These are phyloP conservation scores for Nasua narica DNA, from an alignment of 2,797 vertebrate genomes.

Conservation along the genomic window DNA sequence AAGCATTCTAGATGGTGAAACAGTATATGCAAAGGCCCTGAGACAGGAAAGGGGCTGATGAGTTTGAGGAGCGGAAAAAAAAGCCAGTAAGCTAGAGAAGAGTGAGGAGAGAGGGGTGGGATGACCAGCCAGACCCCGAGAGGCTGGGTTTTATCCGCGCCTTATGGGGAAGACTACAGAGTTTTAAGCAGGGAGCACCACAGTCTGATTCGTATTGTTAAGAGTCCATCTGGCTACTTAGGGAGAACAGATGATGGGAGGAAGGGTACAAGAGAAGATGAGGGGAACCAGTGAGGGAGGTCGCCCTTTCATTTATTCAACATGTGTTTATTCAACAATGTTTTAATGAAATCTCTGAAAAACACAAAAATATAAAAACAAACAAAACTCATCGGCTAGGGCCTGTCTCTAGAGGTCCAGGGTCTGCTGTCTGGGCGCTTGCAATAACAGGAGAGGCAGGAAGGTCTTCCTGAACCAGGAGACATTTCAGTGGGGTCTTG, in stretches of 20 bases:
- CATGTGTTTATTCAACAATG: neutral
- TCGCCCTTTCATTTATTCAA: neutral
- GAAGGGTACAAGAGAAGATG: neutral
- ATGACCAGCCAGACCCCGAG: neutral
- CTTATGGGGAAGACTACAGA: neutral
- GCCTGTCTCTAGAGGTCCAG: neutral
- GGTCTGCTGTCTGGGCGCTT: neutral
- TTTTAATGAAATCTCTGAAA: neutral
- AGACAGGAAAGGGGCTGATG: neutral
- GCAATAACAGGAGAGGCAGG: neutral
- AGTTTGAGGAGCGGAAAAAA: neutral
- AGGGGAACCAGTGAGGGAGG: neutral
- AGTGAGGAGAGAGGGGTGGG: neutral
- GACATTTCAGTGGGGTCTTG: neutral
- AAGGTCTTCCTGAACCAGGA: neutral
- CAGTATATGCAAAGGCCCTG: neutral
- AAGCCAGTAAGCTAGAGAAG: neutral
- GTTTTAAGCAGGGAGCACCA: neutral
- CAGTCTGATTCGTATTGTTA: neutral
- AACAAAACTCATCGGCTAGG: neutral
- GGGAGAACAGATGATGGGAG: neutral
- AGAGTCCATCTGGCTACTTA: neutral
- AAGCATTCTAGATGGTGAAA: neutral
- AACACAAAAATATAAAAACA: neutral
- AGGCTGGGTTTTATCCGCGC: neutral